Evolutionary conservation across 2,113 vertebrate species (phyloP), one percentile per base, ranked within the genome.

Genomic region (human): DNA sequence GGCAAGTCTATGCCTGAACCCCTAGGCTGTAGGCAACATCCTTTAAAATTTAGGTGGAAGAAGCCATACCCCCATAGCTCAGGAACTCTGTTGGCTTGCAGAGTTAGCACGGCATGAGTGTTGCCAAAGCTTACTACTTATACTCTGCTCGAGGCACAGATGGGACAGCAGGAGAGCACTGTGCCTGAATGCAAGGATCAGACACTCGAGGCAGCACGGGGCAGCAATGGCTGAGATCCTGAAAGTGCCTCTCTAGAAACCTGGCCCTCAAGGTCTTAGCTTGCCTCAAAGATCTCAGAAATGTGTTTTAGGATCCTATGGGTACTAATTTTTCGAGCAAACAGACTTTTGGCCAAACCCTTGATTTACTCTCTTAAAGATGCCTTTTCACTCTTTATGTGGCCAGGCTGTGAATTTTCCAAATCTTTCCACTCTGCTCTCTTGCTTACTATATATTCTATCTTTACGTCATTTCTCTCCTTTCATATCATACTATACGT

Each of bases 161-260:
- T 50, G 8, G 8, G 64, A 48, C 13, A 2, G 43, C 64, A 2
- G 20, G 6, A 35, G 38, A 45, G 45, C 45, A 5, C 25, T 38
- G 68, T 17, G 10, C 16, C 35, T 20, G 13, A 25, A 55, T 32
- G 13, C 10, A 55, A 43, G 43, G 27, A 20, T 40, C 27, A 12
- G 38, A 30, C 2, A 1, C 17, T 64, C 3, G 0, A 32, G 40
- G 25, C 40, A 5, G 9, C 5, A 32, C 7, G 13, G n/a, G 25
- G 11, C 20, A 50, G 83, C 10, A 10, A 7, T 57, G 40, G 38
- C 50, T 12, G 3, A 43, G 25, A 6, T 38, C 27, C 64, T 25
- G 1, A 2, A 25, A 48, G 20, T 38, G 1, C 14, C 23, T 40
- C 8, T 30, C 35, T 32, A 23, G 13, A 57, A 40, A 30, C 48